Base-by-base conservation (phyloP, 2,888 invertebrate species). In the Orchesella flavescens region DNA sequence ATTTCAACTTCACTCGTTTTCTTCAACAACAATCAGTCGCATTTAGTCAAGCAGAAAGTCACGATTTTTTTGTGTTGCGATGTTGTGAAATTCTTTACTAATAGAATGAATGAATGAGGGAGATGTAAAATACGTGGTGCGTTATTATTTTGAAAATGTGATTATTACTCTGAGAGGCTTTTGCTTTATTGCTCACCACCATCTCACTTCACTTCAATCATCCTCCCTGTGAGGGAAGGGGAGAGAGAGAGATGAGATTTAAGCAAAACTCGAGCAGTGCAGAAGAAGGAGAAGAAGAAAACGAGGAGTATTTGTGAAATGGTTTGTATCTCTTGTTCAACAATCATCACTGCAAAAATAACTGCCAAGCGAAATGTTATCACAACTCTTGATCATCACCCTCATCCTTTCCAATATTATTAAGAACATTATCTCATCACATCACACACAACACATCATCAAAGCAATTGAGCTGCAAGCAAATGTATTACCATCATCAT, bases 11-110 rank as follows among this genome's bases (percentile, higher is more conserved):
- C 76, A 57, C 53, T 53, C 53, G 53, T 76, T 34, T 34, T 34
- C 43, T 76, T 12, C 17, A 12, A 46, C 44, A 44, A 34, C 34
- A 34, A 34, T 34, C 34, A 34, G 34, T 34, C 34, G 34, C 34
- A 68, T 72, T 79, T 79, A 81, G 74, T 81, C 73, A 81, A 81
- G 68, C 81, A 74, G 74, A 66, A 75, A 81, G 81, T 81, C 81
- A 81, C 81, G 81, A 81, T 61, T 81, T 80, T 77, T 49, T 59
- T 59, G 34, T 17, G 57, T n/a, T n/a, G 57, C 15, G 24, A 69
- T 15, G 57, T 81, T 81, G 81, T 81, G 80, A 80, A 80, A 80
- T 73, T 65, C 73, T 71, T 34, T 34, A 34, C 34, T 34, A 34
- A 34, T 34, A 34, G 34, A 34, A 34, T 34, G 57, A 57, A 57